These are phyloP conservation scores for Mus minutoides DNA, from an alignment of 2,797 vertebrate genomes.

Conservation along the genomic window DNA sequence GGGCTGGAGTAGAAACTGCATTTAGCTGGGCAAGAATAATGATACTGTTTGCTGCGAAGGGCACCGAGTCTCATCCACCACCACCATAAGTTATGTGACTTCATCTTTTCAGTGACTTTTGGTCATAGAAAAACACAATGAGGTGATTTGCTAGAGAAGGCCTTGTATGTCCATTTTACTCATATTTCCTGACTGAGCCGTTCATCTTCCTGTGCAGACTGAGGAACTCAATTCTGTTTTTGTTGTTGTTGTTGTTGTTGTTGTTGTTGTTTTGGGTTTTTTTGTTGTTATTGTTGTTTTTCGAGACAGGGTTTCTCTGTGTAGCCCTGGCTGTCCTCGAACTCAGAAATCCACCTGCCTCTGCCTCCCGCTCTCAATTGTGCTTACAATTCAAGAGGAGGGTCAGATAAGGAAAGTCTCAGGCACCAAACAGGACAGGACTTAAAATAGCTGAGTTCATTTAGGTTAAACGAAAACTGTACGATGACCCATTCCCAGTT, in stretches of 20 bases:
- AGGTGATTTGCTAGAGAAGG: conserved; percentile 29
- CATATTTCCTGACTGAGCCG: background rate
- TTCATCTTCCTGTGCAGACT: background rate
- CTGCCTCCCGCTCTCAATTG: too few relatives aligned
- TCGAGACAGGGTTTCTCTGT: too few relatives aligned
- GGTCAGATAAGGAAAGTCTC: background rate
- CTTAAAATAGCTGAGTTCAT: background rate
- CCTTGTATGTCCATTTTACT: background rate
- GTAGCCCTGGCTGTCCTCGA: too few relatives aligned
- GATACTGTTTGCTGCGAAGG: background rate
- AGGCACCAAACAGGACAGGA: background rate
- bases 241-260: too few relatives aligned
- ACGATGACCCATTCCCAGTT: background rate
- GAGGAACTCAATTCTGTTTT: background rate
- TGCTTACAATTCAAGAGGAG: background rate
- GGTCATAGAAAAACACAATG: conserved; percentile 8
- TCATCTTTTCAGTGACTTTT: conserved; percentile 68
- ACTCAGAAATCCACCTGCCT: too few relatives aligned
- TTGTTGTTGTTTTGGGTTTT: too few relatives aligned
- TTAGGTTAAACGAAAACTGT: background rate
- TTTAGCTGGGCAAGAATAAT: background rate
- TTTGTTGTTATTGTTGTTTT: too few relatives aligned
- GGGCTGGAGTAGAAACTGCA: background rate
- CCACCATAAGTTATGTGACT: background rate
- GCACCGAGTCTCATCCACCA: background rate